Evolutionary conservation across 2,888 invertebrate species (phyloP), one percentile per base, ranked within the genome.

Genomic region (Stenodera caucasica): DNA sequence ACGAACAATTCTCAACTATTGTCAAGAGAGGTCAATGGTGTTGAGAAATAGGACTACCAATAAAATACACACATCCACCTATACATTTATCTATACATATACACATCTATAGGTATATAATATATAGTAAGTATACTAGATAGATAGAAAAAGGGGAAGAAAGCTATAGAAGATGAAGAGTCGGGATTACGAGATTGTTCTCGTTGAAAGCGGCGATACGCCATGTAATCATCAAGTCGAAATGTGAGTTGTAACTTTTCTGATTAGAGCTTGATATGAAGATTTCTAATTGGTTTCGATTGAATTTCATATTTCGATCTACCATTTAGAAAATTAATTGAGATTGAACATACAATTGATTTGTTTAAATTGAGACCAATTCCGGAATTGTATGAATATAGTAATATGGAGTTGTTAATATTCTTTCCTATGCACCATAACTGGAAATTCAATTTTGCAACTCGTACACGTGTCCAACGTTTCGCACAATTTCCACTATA

Each of bases 211-310:
- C 37, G 29, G 26, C n/a, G 60, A 63, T 66, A 63, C 63, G 58
- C 55, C 67, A 58, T 65, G 67, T 67, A 67, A 67, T 67, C 65
- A 60, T 63, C n/a, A n/a, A n/a, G n/a, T 59, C 58, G 40, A 67
- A 67, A 67, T 53, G 61, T 51, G 65, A 60, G 61, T 63, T 60
- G 67, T 61, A 51, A 53, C 55, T 52, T n/a, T n/a, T n/a, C n/a
- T n/a, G n/a, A n/a, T n/a, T n/a, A n/a, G n/a, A n/a, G n/a, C n/a
- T n/a, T n/a, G 3, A 26, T 26, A 3, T 2, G 37, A 15, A 9
- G 3, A 37, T 15, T 37, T 15, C 40, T 40, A 40, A 40, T 40
- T 9, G 9, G 2, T 11, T 40, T 9, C 6, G 8, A 18, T n/a
- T 15, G n/a, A 15, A 15, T 37, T 37, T 37, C 37, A n/a, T n/a